Evolutionary conservation across 2,888 invertebrate species (phyloP).

Genomic region (Cantharis nigra): DNA sequence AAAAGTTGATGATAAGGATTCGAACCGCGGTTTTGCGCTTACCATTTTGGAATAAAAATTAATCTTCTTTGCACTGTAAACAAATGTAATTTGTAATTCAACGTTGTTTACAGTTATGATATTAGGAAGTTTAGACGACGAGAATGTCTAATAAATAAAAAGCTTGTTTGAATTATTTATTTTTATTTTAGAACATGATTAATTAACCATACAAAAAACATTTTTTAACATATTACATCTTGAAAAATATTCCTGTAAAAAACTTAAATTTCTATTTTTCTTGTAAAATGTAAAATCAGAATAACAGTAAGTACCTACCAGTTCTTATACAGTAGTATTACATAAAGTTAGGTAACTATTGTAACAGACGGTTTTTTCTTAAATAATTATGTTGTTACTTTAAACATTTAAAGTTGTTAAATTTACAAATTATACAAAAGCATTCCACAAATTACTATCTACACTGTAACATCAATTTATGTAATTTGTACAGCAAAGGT

Average conservation of each 20-base stretch:
- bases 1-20: no score
- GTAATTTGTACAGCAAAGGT: not conserved
- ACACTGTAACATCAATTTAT: not conserved
- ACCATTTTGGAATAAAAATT: no score
- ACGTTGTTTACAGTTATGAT: not conserved
- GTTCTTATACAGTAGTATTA: not conserved
- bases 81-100: not conserved
- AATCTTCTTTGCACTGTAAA: not conserved
- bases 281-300: not conserved
- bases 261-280: not conserved
- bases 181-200: not conserved
- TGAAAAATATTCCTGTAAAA: not conserved
- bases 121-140: not conserved
- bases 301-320: not conserved
- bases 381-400: not conserved
- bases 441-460: constrained; percentile 11
- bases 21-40: no score
- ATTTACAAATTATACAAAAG: constrained; percentile 9
- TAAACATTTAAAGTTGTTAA: constrained; percentile 2
- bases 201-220: not conserved
- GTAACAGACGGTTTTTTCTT: not conserved
- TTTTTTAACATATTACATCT: not conserved
- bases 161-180: not conserved
- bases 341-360: not conserved
- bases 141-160: not conserved